Base-by-base conservation (phyloP, 2,113 vertebrate genomes). In the Solenodon paradoxus region DNA sequence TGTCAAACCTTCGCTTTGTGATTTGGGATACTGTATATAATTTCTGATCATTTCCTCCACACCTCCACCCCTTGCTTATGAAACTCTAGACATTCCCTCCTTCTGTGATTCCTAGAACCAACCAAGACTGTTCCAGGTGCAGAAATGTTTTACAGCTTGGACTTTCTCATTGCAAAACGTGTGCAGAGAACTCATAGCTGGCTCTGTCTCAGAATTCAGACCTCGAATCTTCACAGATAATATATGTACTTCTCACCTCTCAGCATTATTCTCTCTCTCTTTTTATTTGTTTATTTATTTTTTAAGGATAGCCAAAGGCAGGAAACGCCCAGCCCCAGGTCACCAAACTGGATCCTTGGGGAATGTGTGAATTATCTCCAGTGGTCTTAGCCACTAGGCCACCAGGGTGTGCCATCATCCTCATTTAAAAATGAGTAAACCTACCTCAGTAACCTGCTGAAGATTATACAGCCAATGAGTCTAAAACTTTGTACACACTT, bases 191-290 rank as follows among this genome's bases (percentile, higher is more conserved):
- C 5, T n/a, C 1, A 1, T 12, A 35, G 7, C 17, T 77, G 20
- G 5, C 5, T 57, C 57, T 16, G 30, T 87, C 68, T 80, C 26
- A 64, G 42, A 93, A 75, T 17, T 87, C 51, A 77, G 24, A 64
- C 11, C 24, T 69, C 40, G 45, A 66, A 42, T 55, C 4, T 26
- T 16, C 49, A 82, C 7, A 32, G n/a, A 64, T 75, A 80, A 64
- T n/a, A 6, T 1, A 51, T 15, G 7, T 10, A 35, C 30, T n/a
- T 3, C 19, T 42, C 19, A 24, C 2, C 7, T 2, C 38, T 53
- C 12, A 78, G 24, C 24, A 40, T 30, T 16, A 5, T 77, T 53
- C 22, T n/a, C n/a, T n/a, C n/a, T n/a, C n/a, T n/a, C n/a, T n/a
- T n/a, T n/a, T n/a, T n/a, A n/a, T n/a, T n/a, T n/a, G n/a, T n/a